Conservation (phyloP, 2,888 invertebrate species). For the Altica lythri region DNA sequence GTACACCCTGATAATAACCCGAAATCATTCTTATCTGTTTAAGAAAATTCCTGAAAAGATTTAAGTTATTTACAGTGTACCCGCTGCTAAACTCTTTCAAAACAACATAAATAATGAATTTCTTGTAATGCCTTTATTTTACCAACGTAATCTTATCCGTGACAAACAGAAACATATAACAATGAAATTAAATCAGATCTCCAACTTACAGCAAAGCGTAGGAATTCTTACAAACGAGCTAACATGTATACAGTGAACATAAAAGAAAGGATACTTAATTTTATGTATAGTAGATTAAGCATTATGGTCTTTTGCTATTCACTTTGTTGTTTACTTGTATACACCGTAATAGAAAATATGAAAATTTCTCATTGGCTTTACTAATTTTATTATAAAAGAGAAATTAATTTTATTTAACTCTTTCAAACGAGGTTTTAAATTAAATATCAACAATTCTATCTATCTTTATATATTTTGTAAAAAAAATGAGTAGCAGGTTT, state of each 20-base stretch:
- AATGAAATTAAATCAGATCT: slow-evolving; percentile 33
- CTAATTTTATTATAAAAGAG: background rate
- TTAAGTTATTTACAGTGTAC: slow-evolving; percentile 9
- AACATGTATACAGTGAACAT: slow-evolving; percentile 47
- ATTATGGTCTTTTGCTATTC: slow-evolving; percentile 29
- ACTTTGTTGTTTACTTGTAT: background rate
- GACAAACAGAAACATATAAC: slow-evolving; percentile 31
- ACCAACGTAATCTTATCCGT: slow-evolving; percentile 33
- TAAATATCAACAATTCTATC: background rate
- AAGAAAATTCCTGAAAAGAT: slow-evolving; percentile 5
- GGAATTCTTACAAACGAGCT: slow-evolving; percentile 44
- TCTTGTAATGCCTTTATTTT: slow-evolving; percentile 32
- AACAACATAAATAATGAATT: slow-evolving; percentile 27
- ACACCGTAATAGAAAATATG: background rate
- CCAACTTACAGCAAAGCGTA: slow-evolving; percentile 35
- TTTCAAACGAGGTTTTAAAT: background rate
- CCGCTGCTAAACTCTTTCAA: slow-evolving; percentile 19
- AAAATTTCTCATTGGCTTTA: background rate
- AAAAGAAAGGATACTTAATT: slow-evolving; percentile 48
- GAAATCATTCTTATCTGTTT: slow-evolving; percentile 18
- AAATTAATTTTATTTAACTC: background rate
- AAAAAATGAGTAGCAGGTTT: background rate
- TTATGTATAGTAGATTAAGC: slow-evolving; percentile 46
- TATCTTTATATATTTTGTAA: background rate
- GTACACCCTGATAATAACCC: background rate